A percentile compares a stretch with the other conserved stretches of the same genome.
These are phyloP conservation scores for Plodia interpunctella DNA, from an alignment of 1,140 invertebrate genomes.

Conservation along the genomic window DNA sequence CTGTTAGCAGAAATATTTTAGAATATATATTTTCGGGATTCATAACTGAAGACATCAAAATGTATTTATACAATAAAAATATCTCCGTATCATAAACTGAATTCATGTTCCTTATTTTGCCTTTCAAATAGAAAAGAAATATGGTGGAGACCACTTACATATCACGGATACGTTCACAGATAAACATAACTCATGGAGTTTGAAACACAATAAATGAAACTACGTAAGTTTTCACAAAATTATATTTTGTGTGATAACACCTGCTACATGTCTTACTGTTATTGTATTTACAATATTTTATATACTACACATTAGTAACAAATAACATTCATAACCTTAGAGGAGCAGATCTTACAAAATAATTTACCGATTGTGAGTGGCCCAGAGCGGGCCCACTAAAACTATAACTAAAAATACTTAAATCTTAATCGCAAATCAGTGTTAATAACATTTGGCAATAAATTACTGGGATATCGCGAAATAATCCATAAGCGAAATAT, in stretches of 20 bases:
- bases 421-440: slow-evolving; percentile 39
- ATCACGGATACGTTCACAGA: too few relatives aligned
- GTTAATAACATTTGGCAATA: slow-evolving; percentile 75
- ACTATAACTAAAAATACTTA: slow-evolving; percentile 41
- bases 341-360: slow-evolving; percentile 69
- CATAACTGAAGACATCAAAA: slow-evolving; percentile 27
- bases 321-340: slow-evolving; percentile 75
- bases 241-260: slow-evolving; percentile 79
- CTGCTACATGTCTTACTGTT: slow-evolving; percentile 74
- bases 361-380: slow-evolving; percentile 27
- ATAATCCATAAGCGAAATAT: slow-evolving; percentile 58
- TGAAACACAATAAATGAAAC: slow-evolving; percentile 40
- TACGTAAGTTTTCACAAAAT: slow-evolving; percentile 73
- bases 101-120: not conserved
- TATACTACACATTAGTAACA: slow-evolving; percentile 78
- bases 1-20: too few relatives aligned
- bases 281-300: slow-evolving; percentile 76
- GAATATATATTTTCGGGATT: too few relatives aligned
- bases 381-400: slow-evolving; percentile 30
- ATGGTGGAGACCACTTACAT: too few relatives aligned
- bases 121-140: not conserved
- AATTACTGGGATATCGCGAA: slow-evolving; percentile 70
- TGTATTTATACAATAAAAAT: slow-evolving; percentile 8
- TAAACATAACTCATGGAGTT: too few relatives aligned
- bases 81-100: slow-evolving; percentile 29